Evolutionary conservation across 2,888 invertebrate species (phyloP).

Genomic region (Drosophila differens): DNA sequence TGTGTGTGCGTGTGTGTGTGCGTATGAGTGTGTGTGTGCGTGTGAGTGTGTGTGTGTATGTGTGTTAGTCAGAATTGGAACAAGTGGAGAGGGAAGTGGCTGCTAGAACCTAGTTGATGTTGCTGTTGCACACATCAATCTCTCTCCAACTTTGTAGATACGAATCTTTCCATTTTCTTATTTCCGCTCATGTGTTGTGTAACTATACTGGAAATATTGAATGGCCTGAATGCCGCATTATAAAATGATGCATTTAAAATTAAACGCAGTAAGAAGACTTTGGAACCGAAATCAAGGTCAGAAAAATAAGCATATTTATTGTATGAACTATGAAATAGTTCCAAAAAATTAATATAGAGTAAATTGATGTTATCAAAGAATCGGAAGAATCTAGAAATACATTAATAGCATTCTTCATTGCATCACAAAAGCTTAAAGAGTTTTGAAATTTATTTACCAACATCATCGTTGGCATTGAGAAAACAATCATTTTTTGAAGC

Average conservation of each 20-base stretch:
- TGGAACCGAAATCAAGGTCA: not conserved
- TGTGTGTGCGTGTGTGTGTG: not conserved
- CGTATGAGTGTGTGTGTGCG: not conserved
- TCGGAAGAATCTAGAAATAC: not conserved
- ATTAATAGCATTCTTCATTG: not conserved
- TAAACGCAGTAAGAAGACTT: not conserved
- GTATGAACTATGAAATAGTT: not conserved
- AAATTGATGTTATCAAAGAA: not conserved
- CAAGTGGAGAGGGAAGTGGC: not conserved
- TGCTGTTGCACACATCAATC: constrained; percentile 73
- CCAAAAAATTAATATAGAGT: not conserved
- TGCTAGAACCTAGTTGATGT: constrained; percentile 32
- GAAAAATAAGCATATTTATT: not conserved
- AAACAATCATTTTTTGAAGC: not conserved
- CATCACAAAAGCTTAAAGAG: not conserved
- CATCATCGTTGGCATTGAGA: not conserved
- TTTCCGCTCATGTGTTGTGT: constrained; percentile 75
- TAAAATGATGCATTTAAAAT: constrained; percentile 3
- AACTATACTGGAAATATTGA: constrained; percentile 69
- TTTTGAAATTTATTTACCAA: not conserved
- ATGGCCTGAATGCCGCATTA: constrained; percentile 50
- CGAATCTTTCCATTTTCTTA: constrained; percentile 78
- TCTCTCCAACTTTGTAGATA: constrained; percentile 67
- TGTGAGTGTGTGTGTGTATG: not conserved
- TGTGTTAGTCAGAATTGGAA: constrained; percentile 1